Base-by-base conservation (phyloP, 2,113 vertebrate species). In the Callaeas wilsoni region DNA sequence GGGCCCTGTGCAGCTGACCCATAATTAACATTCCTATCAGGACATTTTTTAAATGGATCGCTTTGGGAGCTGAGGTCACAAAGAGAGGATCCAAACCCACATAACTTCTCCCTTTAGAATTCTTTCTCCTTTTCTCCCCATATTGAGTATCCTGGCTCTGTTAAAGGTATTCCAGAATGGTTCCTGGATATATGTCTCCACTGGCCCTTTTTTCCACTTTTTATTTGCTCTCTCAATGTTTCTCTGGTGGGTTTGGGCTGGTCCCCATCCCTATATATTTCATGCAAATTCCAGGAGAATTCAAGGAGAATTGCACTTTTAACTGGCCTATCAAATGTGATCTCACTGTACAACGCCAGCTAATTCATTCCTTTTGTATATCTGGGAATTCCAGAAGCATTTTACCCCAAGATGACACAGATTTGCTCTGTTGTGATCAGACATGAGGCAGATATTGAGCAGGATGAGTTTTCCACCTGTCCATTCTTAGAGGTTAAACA, bases 241-340 rank as follows among this genome's bases (percentile, higher is more conserved):
- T 65, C 42, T 44, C 8, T 2, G 0, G 6, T 30, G 55, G 9
- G 12, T 76, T 73, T 3, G 2, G 10, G 9, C 9, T 46, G 30
- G 12, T 41, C 23, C 12, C 21, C 29, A 26, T 32, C 29, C 52
- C 8, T 16, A n/a, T 2, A 4, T 10, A 47, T 42, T 46, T 70
- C 2, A 27, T 35, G 70, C 52, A 70, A 9, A 18, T 46, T 71
- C 39, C 20, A 46, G 27, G 20, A 46, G 19, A 59, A 85, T 49
- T 69, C 20, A 60, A 65, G 27, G 6, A 77, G 12, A 65, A 39
- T 8, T 62, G 13, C 4, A 42, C 5, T 73, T 84, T 37, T 27
- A 44, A 37, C 50, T 35, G 53, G 4, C 10, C 2, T 67, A 4
- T 64, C 12, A 27, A 25, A 35, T 32, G 56, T 30, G 57, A 20